Conservation (phyloP, 2,888 invertebrate species). For the Nipponacmea schrenckii region DNA sequence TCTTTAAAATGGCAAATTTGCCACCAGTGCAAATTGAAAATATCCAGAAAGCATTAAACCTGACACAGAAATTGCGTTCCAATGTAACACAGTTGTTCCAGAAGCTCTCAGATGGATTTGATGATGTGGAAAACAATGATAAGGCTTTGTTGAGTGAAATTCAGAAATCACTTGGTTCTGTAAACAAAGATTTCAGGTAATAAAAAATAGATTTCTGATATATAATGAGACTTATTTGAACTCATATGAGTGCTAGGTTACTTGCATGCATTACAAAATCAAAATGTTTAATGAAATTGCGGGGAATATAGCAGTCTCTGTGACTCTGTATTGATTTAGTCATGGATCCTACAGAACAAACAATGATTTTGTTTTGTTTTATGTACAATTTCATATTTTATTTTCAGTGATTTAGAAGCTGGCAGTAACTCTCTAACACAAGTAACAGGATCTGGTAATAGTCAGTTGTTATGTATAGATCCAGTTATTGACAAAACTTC, state of each 20-base stretch:
- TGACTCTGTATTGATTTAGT: no score
- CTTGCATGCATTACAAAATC: no score
- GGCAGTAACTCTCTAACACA: conserved; percentile 36
- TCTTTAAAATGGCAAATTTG: conserved; percentile 6
- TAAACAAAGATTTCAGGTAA: conserved; percentile 82
- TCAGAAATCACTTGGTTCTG: conserved; percentile 83
- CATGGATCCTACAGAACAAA: no score
- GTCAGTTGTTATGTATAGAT: conserved; percentile 87
- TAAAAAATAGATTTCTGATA: background rate
- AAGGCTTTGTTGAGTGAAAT: conserved; percentile 75
- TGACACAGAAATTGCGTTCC: conserved; percentile 56
- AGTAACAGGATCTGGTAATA: conserved; percentile 72
- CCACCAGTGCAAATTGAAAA: conserved; percentile 42
- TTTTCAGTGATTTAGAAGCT: conserved; percentile 58
- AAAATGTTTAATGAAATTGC: no score
- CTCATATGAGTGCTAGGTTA: no score
- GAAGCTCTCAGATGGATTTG: conserved; percentile 54
- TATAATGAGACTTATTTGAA: background rate
- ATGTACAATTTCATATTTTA: conserved; percentile 2
- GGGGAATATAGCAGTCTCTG: background rate
- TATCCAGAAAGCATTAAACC: conserved; percentile 50
- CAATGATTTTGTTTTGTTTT: background rate
- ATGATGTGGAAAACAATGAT: conserved; percentile 76
- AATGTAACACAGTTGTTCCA: conserved; percentile 59
- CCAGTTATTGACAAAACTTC: conserved; percentile 90